These are phyloP conservation scores for Gymnoscelis rufifasciata DNA, from an alignment of 2,888 invertebrate species.

Conservation along the genomic window DNA sequence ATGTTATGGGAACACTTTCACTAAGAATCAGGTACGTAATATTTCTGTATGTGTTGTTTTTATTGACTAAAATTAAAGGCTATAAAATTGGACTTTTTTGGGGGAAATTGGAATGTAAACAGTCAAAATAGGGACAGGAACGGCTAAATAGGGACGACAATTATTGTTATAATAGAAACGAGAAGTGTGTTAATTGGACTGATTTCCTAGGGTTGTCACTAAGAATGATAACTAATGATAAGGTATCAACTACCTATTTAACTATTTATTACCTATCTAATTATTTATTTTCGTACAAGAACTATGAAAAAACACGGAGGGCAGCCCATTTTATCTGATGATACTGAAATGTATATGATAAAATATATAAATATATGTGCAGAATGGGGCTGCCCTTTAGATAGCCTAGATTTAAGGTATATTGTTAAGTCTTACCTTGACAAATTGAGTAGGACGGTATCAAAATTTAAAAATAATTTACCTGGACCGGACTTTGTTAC, in stretches of 20 bases:
- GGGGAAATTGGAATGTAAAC: conserved; percentile 4
- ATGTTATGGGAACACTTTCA: conserved; percentile 2
- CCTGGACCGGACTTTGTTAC: background rate
- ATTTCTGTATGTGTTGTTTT: background rate
- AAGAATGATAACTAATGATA: no score
- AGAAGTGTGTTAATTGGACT: conserved; percentile 3
- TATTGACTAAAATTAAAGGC: background rate
- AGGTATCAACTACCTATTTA: background rate
- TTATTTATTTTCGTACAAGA: no score
- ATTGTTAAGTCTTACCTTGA: background rate
- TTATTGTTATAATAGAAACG: conserved; percentile 5
- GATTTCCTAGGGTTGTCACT: conserved; percentile 1
- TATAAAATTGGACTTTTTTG: conserved; percentile 4
- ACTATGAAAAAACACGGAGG: no score
- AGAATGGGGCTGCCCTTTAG: background rate
- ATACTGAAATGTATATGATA: no score
- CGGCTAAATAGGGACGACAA: conserved; percentile 4
- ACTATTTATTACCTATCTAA: background rate
- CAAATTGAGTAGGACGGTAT: background rate
- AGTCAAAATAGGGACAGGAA: conserved; percentile 5
- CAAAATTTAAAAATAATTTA: background rate
- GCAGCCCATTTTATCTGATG: no score
- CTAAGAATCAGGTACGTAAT: conserved; percentile 4
- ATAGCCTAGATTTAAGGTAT: background rate
- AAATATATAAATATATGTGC: no score